Base-by-base conservation (phyloP, 2,888 invertebrate species). In the Hydraecia micacea region DNA sequence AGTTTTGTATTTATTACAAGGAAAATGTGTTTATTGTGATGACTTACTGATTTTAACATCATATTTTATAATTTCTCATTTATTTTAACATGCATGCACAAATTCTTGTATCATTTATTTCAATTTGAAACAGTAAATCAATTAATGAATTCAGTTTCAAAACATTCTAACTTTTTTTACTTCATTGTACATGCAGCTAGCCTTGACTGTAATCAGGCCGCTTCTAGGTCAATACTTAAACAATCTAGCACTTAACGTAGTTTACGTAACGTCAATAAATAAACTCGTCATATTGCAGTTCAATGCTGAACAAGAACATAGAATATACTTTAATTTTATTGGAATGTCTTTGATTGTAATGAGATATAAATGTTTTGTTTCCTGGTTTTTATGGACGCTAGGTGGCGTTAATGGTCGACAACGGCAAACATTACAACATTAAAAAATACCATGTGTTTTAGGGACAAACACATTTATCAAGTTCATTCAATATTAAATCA, bases 181-280 rank as follows among this genome's bases (percentile, higher is more conserved):
- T 32, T 25, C 62, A 79, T 63, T 82, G 67, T 79, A 74, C 32
- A n/a, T 15, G 13, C 28, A 0, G 5, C 7, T 70, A 83, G 32
- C 79, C 84, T 82, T 84, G 73, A 74, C 8, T 32, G 52, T 36
- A 66, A 79, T 82, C 84, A 63, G 13, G 42, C 36, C 49, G 58
- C 13, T 79, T 73, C 36, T 79, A 82, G 70, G 70, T 84, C 74
- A 63, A 63, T 63, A 74, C 67, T 60, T 52, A 68, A 84, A 74
- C 84, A 84, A 84, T 79, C 66, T 70, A 74, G 42, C 49, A 58
- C 49, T 28, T 8, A 46, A 49, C 25, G 28, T 65, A 65, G 28
- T 49, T n/a, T 49, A 70, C 25, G 13, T 75, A 13, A 62, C 46
- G 1, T 49, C 39, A 62, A 62, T 42, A 0, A 77, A 46, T 55